Conservation (phyloP, 1,140 invertebrate species). For the Archivesica marissinica region DNA sequence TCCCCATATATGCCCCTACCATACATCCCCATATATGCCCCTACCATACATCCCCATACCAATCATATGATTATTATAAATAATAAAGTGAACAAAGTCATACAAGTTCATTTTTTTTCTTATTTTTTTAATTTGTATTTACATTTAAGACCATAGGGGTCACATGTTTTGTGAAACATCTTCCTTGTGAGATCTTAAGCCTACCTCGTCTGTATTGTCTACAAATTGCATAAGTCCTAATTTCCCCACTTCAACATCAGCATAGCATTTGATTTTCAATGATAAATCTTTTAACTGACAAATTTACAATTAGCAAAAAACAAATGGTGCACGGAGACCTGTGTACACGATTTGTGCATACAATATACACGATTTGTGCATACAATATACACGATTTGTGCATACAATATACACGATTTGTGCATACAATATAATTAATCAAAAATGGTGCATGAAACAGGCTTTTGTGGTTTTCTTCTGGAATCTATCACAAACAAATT, state of each 20-base stretch:
- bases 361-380: background rate
- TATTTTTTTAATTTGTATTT: constrained; percentile 45
- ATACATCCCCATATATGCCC: no score
- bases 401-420: background rate
- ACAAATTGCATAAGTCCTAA: constrained; percentile 33
- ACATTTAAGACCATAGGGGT: constrained; percentile 41
- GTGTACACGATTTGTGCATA: constrained; percentile 1
- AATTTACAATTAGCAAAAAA: background rate
- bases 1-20: no score
- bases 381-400: background rate
- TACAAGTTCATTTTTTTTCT: constrained; percentile 47
- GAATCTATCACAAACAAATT: constrained; percentile 27
- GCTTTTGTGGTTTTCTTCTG: background rate
- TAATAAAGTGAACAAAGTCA: no score
- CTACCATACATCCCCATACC: no score
- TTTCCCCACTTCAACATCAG: constrained; percentile 11
- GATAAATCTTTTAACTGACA: background rate
- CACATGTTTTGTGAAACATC: constrained; percentile 37
- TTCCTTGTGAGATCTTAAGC: constrained; percentile 45
- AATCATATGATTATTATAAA: no score
- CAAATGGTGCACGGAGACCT: background rate
- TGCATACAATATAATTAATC: background rate
- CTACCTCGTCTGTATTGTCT: constrained; percentile 8
- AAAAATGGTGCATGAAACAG: constrained; percentile 1
- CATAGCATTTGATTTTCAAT: constrained; percentile 24